A percentile compares a stretch with the other conserved stretches of the same genome.
phyloP scores from a whole-genome alignment of 1,140 invertebrate species.

The Ceratina japonica region DNA sequence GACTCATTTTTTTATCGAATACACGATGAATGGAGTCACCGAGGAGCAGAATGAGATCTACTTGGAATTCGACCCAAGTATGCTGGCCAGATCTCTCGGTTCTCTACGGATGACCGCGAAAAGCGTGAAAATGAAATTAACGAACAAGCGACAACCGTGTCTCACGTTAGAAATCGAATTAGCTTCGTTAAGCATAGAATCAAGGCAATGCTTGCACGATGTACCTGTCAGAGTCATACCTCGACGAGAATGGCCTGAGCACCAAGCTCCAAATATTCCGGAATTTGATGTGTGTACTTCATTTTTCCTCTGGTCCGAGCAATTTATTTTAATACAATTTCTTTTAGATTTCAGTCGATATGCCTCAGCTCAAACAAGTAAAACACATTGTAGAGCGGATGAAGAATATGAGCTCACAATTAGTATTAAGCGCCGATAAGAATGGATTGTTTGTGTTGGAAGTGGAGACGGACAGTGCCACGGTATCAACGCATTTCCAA shows the following conservation, averaged over 20 bases:
- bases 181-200: slow-evolving; percentile 79
- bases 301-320: background rate
- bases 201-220: slow-evolving; percentile 87
- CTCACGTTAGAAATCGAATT: slow-evolving; percentile 88
- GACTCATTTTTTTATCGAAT: slow-evolving; percentile 90
- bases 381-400: slow-evolving; percentile 89
- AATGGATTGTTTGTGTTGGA: slow-evolving; percentile 86
- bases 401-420: slow-evolving; percentile 85
- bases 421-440: slow-evolving; percentile 85
- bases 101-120: slow-evolving; percentile 82
- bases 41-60: slow-evolving; percentile 90
- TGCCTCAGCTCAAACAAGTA: slow-evolving; percentile 87
- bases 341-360: slow-evolving; percentile 85
- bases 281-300: slow-evolving; percentile 84
- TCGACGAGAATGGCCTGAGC: slow-evolving; percentile 87
- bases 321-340: slow-evolving; percentile 1
- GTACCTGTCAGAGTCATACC: slow-evolving; percentile 90
- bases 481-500: slow-evolving; percentile 88
- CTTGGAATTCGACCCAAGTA: slow-evolving; percentile 86
- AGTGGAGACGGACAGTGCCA: slow-evolving; percentile 87
- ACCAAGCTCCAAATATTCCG: slow-evolving; percentile 86
- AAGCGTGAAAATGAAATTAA: slow-evolving; percentile 85
- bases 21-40: slow-evolving; percentile 87
- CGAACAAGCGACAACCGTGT: slow-evolving; percentile 91
- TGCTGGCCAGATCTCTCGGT: slow-evolving; percentile 79